A percentile compares a stretch with the other conserved stretches of the same genome.
Evolutionary conservation across 35 echinoderm and acorn worm genomes (phyloP).

Genomic region (Apostichopus californicus): DNA sequence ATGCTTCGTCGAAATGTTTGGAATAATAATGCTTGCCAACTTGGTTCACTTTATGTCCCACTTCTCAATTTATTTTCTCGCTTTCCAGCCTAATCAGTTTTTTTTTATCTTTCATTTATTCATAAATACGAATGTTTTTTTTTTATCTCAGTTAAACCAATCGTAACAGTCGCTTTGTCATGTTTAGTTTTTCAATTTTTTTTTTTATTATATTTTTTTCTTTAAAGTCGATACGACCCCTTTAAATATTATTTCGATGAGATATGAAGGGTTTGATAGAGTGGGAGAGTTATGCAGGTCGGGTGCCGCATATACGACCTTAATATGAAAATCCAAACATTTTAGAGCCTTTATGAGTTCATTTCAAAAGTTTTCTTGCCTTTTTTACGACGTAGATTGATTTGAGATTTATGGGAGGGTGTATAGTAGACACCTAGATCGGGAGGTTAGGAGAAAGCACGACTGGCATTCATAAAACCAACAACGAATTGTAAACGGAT

Average conservation of each 20-base stretch:
- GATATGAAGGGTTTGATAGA: conserved; percentile 16
- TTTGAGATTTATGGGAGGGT: conserved; percentile 6
- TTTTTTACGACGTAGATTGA: conserved; percentile 36
- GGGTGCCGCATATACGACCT: conserved; percentile 24
- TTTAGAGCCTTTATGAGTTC: conserved; percentile 50
- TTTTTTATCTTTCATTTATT: no score
- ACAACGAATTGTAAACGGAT: background rate
- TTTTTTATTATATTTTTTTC: no score
- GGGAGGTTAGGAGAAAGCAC: background rate
- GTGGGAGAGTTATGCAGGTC: conserved; percentile 42
- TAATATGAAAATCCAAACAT: conserved; percentile 48
- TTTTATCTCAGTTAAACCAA: no score
- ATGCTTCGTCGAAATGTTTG: no score
- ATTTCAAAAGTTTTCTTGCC: conserved; percentile 41
- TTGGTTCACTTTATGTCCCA: no score
- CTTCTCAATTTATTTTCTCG: no score
- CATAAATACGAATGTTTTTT: no score
- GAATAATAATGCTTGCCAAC: no score
- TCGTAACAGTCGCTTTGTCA: no score
- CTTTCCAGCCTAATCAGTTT: no score
- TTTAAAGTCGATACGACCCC: background rate
- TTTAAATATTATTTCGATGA: background rate
- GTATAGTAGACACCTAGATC: no score
- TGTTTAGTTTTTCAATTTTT: no score
- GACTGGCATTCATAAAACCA: background rate